phyloP scores from a whole-genome alignment of 2,113 vertebrate species.

The Gracilinanus agilis region DNA sequence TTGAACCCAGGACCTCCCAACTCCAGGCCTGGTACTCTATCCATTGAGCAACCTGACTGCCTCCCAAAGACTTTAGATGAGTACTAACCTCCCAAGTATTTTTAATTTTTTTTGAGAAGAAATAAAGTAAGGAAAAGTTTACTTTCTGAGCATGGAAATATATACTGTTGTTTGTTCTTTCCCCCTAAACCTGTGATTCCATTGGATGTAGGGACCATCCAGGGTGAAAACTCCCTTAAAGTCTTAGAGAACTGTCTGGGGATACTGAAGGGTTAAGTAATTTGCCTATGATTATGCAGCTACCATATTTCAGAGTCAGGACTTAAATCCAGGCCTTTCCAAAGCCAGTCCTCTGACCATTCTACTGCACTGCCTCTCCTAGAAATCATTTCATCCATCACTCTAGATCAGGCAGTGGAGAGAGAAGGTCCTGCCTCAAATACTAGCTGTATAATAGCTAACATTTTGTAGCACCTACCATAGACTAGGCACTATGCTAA shows the following conservation, averaged over 20 bases:
- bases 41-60: no score
- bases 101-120: neutral
- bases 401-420: neutral
- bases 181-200: neutral
- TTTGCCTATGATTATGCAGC: neutral
- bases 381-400: neutral
- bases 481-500: neutral
- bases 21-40: neutral
- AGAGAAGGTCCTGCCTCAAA: neutral
- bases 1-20: neutral
- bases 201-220: neutral
- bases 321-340: neutral
- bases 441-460: neutral
- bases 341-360: neutral
- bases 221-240: neutral
- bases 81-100: neutral
- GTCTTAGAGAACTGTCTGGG: neutral
- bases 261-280: neutral
- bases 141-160: neutral
- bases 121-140: neutral
- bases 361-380: neutral
- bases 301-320: neutral
- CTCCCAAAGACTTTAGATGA: neutral
- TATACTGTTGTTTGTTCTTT: neutral
- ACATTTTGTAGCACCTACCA: neutral